Evolutionary conservation across 1,140 invertebrate species (phyloP).

Genomic region (Tetramorium simillimum): DNA sequence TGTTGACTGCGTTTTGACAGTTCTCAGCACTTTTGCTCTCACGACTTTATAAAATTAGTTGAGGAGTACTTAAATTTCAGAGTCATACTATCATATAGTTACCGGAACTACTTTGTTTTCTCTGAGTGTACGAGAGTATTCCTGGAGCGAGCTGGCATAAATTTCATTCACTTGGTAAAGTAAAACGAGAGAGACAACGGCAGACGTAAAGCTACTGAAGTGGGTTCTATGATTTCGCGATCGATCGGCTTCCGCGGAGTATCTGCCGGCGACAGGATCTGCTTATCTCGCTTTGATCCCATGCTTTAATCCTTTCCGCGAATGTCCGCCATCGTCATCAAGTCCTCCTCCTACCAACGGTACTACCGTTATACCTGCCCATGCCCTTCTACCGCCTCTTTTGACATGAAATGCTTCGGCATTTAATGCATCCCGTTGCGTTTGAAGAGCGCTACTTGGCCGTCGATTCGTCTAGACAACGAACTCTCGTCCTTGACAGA

Average conservation of each 20-base stretch:
- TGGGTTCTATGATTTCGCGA: constrained; percentile 23
- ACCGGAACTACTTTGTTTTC: neutral
- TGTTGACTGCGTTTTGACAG: neutral
- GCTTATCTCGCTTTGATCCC: constrained; percentile 43
- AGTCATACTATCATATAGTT: neutral
- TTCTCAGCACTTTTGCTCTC: neutral
- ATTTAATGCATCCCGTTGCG: constrained; percentile 42
- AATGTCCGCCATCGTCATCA: neutral
- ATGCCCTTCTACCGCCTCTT: neutral
- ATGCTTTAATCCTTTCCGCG: constrained; percentile 38
- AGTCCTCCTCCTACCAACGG: neutral
- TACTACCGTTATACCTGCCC: neutral
- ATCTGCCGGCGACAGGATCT: constrained; percentile 42
- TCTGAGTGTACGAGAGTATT: neutral
- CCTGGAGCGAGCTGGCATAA: neutral
- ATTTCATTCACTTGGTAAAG: neutral
- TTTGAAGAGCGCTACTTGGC: constrained; percentile 14
- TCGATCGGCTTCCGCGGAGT: constrained; percentile 16
- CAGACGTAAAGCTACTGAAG: neutral
- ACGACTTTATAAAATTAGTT: constrained; percentile 1
- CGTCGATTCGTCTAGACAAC: constrained; percentile 51
- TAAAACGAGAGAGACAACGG: neutral
- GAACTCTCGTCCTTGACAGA: constrained; percentile 49
- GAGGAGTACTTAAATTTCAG: neutral
- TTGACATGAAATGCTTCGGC: constrained; percentile 50